Evolutionary conservation across 2,888 invertebrate species (phyloP).

Genomic region (Dryococelus australis): DNA sequence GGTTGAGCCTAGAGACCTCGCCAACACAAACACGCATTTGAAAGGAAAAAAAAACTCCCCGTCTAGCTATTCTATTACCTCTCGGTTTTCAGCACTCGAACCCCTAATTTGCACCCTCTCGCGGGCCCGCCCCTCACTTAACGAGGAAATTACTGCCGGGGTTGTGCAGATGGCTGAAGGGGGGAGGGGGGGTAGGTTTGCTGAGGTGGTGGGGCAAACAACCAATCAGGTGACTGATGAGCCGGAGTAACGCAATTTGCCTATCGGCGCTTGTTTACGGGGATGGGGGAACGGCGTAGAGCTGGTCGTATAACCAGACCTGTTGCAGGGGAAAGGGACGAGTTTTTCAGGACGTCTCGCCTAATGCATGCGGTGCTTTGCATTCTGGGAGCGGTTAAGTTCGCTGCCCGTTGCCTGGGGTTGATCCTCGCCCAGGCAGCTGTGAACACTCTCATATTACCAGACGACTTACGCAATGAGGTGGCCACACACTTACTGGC

Average conservation of each 20-base stretch:
- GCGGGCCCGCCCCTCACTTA: conserved; percentile 7
- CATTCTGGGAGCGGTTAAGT: too few species aligned
- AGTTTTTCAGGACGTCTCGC: too few species aligned
- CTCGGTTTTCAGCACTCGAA: conserved; percentile 2
- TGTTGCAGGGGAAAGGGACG: background rate
- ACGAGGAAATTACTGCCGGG: conserved; percentile 1
- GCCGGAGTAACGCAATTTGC: conserved; percentile 2
- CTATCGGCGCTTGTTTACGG: conserved; percentile 16
- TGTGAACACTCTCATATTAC: too few species aligned
- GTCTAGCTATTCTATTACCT: background rate
- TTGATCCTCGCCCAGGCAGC: too few species aligned
- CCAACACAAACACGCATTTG: background rate
- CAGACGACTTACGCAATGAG: too few species aligned
- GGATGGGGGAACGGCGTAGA: background rate
- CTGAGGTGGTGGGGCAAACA: background rate
- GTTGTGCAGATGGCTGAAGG: background rate
- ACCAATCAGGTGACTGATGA: conserved; percentile 16
- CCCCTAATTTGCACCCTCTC: conserved; percentile 7
- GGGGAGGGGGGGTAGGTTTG: background rate
- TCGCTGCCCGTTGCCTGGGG: too few species aligned
- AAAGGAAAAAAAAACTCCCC: background rate
- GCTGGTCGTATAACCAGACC: background rate
- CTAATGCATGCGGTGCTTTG: too few species aligned
- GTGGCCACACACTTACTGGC: too few species aligned
- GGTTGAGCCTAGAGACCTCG: background rate